Percentiles rank a stretch among this genome's conserved stretches.
Evolutionary conservation across 2,113 vertebrate species (phyloP).

Genomic region (Elgaria multicarinata): DNA sequence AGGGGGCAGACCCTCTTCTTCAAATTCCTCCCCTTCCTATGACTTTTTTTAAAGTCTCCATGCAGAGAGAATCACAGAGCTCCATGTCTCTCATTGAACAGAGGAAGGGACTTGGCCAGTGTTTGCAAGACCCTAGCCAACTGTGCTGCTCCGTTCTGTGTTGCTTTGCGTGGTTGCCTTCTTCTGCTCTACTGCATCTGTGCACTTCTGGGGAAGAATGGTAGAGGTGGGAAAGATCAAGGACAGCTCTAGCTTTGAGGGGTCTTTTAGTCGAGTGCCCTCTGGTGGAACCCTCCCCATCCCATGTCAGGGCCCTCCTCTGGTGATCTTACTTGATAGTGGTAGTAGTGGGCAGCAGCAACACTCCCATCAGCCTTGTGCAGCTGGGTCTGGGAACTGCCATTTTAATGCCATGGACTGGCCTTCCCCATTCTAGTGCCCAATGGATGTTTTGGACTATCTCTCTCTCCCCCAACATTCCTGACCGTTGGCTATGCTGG

Average conservation of each 20-base stretch:
- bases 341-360: background rate
- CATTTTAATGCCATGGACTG: background rate
- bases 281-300: background rate
- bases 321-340: background rate
- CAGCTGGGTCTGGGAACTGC: background rate
- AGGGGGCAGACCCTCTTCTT: too few species aligned
- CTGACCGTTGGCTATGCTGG: too few species aligned
- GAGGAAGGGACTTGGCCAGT: too few species aligned
- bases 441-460: background rate
- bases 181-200: background rate
- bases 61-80: too few species aligned
- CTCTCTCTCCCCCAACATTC: background rate
- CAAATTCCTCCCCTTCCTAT: too few species aligned
- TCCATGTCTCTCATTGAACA: too few species aligned
- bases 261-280: too few species aligned
- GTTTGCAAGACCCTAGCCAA: too few species aligned
- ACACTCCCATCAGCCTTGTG: background rate
- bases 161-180: too few species aligned
- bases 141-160: too few species aligned
- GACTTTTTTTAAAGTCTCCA: too few species aligned
- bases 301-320: background rate
- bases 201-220: background rate
- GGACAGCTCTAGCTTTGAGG: background rate
- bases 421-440: background rate
- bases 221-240: background rate